Percentiles rank a stretch among this genome's conserved stretches.
Evolutionary conservation across 2,888 invertebrate species (phyloP).

Genomic region (Achlya flavicornis): DNA sequence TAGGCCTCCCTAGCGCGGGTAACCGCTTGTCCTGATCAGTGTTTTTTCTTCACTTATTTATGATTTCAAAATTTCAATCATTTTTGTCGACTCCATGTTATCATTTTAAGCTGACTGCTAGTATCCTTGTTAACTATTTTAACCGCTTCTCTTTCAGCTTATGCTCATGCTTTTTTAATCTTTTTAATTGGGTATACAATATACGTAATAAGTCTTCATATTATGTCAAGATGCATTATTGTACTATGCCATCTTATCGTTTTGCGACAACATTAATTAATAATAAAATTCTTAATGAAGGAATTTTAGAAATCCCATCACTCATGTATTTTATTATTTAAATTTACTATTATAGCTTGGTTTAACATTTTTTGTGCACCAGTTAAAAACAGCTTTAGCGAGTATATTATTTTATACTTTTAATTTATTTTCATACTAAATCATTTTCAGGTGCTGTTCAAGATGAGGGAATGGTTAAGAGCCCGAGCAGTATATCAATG

Average conservation of each 20-base stretch:
- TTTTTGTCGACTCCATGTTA: conserved; percentile 26
- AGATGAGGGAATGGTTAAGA: conserved; percentile 87
- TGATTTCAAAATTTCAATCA: conserved; percentile 35
- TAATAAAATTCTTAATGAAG: not conserved
- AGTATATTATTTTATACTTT: conserved; percentile 7
- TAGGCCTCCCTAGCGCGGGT: conserved; percentile 86
- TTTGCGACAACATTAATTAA: not conserved
- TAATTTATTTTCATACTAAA: conserved; percentile 9
- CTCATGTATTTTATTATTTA: not conserved
- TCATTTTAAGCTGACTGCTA: conserved; percentile 16
- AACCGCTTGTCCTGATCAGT: conserved; percentile 74
- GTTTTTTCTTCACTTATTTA: conserved; percentile 55
- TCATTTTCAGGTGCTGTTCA: conserved; percentile 65
- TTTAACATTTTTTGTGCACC: not conserved
- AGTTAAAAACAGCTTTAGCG: conserved; percentile 20
- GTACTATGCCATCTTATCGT: not conserved
- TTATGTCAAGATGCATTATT: not conserved
- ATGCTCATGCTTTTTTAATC: not conserved
- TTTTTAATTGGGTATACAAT: not conserved
- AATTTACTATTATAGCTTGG: not conserved
- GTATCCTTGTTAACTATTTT: not conserved
- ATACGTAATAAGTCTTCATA: not conserved
- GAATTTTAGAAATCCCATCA: not conserved
- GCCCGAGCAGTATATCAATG: conserved; percentile 92
- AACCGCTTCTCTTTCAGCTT: conserved; percentile 19